These are phyloP conservation scores for Xiphophorus hellerii DNA, from an alignment of 2,113 vertebrate species.

Conservation along the genomic window DNA sequence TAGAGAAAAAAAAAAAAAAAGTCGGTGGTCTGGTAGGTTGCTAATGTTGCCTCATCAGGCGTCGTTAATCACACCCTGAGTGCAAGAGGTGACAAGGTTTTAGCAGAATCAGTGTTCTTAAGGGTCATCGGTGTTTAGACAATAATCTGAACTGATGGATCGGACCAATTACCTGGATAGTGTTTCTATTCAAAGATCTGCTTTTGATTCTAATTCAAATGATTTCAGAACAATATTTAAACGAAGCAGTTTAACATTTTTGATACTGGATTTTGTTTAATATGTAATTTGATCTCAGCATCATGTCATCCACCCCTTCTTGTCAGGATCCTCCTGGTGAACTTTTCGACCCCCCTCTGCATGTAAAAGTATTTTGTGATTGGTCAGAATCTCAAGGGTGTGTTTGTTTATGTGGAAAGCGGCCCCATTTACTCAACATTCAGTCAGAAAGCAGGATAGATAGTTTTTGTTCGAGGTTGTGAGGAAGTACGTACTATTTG, in stretches of 20 bases:
- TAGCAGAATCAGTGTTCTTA: slow-evolving; percentile 15
- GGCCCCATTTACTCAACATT: no score
- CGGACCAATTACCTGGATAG: not conserved
- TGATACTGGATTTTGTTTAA: not conserved
- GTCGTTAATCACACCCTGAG: slow-evolving; percentile 64
- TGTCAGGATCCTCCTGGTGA: no score
- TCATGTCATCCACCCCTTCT: no score
- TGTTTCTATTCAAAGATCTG: not conserved
- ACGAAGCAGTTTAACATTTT: not conserved
- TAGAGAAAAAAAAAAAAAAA: slow-evolving; percentile 20
- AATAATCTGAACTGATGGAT: slow-evolving; percentile 22
- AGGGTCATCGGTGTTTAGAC: slow-evolving; percentile 16
- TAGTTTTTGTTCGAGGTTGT: no score
- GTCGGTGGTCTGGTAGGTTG: slow-evolving; percentile 39
- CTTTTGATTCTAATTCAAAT: not conserved
- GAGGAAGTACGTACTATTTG: no score
- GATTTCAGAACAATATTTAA: not conserved
- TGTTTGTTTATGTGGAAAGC: no score
- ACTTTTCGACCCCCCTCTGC: no score
- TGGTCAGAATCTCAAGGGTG: no score
- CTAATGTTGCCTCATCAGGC: slow-evolving; percentile 61
- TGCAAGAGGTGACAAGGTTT: slow-evolving; percentile 36
- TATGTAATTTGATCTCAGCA: not conserved
- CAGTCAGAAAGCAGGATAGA: no score
- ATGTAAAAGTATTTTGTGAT: no score